Percentiles rank a stretch among this genome's conserved stretches.
Evolutionary conservation across 1,140 invertebrate species (phyloP).

Genomic region (Tetramorium alpestre): DNA sequence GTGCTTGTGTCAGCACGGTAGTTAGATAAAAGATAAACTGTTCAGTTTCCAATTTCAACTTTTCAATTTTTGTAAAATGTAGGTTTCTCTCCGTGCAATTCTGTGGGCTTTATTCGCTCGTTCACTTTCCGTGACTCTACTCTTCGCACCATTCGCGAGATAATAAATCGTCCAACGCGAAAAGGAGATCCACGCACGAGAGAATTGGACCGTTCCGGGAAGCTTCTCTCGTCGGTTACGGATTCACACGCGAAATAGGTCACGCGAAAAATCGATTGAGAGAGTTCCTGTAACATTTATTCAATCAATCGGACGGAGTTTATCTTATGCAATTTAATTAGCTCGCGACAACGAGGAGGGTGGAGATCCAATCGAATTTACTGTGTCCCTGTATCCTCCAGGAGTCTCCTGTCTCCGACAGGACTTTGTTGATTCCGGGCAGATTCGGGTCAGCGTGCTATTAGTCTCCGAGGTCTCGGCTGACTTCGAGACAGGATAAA

Average conservation of each 20-base stretch:
- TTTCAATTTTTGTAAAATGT: neutral
- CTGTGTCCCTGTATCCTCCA: conserved; percentile 21
- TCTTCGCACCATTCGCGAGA: neutral
- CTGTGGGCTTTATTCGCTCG: neutral
- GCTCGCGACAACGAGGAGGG: neutral
- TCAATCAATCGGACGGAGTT: conserved; percentile 13
- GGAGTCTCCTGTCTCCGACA: conserved; percentile 42
- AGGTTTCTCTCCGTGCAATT: neutral
- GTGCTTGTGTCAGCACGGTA: neutral
- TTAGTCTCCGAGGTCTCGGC: conserved; percentile 35
- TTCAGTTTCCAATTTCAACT: neutral
- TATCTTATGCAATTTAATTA: conserved; percentile 66
- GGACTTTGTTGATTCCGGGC: conserved; percentile 48
- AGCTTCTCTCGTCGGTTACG: neutral
- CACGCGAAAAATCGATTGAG: conserved; percentile 1
- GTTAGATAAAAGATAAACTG: neutral
- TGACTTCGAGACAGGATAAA: conserved; percentile 59
- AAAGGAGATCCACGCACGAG: neutral
- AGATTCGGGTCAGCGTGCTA: conserved; percentile 67
- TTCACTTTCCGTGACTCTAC: neutral
- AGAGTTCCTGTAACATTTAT: conserved; percentile 26
- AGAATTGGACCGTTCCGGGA: neutral
- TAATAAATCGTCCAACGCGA: conserved; percentile 6
- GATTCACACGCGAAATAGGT: neutral
- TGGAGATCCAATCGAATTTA: conserved; percentile 52